Evolutionary conservation across 2,113 vertebrate species (phyloP).

Genomic region (Cavia aperea): DNA sequence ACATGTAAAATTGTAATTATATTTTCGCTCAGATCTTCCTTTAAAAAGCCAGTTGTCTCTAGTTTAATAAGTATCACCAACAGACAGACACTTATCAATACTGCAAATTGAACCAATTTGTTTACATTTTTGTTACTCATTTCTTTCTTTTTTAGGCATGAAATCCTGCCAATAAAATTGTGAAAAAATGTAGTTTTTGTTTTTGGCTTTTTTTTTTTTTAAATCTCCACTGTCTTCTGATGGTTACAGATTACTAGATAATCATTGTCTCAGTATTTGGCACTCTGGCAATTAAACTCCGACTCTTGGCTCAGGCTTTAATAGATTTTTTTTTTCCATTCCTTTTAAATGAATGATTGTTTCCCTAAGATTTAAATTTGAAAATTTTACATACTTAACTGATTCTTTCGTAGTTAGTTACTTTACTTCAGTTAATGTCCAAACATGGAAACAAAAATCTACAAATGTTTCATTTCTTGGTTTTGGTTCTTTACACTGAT

Average conservation of each 20-base stretch:
- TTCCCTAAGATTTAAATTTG: neutral
- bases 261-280: neutral
- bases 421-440: neutral
- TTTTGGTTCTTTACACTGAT: neutral
- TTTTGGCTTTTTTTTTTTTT: no score
- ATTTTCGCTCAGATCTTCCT: neutral
- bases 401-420: neutral
- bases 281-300: neutral
- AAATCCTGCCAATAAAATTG: neutral
- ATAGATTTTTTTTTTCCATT: neutral
- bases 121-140: neutral
- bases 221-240: neutral
- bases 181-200: neutral
- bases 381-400: neutral
- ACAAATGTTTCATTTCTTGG: neutral
- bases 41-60: neutral
- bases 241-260: neutral
- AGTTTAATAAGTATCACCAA: neutral
- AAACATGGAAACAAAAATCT: neutral
- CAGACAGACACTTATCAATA: neutral
- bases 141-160: neutral
- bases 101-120: neutral
- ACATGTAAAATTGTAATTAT: neutral
- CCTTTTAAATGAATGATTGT: neutral
- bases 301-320: neutral